Evolutionary conservation across 2,888 invertebrate species (phyloP).

Genomic region (Spilarctia lutea): DNA sequence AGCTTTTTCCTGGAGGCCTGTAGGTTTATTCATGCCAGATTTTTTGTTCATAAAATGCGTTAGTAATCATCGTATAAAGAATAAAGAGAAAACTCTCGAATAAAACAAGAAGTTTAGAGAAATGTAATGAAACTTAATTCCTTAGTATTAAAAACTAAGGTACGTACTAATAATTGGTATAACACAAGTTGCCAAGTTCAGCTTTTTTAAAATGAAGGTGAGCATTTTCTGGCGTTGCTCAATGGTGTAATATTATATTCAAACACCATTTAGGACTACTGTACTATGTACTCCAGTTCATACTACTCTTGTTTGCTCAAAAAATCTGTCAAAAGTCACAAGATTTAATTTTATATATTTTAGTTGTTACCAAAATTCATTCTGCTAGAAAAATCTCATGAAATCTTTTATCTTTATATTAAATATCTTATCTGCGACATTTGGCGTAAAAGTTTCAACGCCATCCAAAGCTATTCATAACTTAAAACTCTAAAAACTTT

Average conservation of each 20-base stretch:
- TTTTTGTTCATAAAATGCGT: neutral
- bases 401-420: constrained; percentile 24
- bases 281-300: neutral
- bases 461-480: constrained; percentile 25
- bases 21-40: neutral
- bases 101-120: neutral
- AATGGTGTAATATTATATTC: neutral
- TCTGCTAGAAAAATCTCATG: constrained; percentile 8
- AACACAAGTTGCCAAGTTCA: neutral
- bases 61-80: neutral
- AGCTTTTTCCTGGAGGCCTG: neutral
- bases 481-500: constrained; percentile 31
- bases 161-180: neutral
- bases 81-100: neutral
- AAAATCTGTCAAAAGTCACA: neutral
- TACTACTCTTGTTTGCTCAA: neutral
- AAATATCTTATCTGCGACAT: constrained; percentile 26
- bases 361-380: constrained; percentile 5
- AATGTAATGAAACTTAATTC: neutral
- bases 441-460: constrained; percentile 28
- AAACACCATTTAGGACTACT: neutral
- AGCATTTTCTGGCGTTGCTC: too few species aligned
- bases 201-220: too few species aligned
- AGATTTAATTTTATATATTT: neutral
- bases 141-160: neutral